These are phyloP conservation scores for Microctonus brassicae DNA, from an alignment of 2,888 invertebrate species.

Conservation along the genomic window DNA sequence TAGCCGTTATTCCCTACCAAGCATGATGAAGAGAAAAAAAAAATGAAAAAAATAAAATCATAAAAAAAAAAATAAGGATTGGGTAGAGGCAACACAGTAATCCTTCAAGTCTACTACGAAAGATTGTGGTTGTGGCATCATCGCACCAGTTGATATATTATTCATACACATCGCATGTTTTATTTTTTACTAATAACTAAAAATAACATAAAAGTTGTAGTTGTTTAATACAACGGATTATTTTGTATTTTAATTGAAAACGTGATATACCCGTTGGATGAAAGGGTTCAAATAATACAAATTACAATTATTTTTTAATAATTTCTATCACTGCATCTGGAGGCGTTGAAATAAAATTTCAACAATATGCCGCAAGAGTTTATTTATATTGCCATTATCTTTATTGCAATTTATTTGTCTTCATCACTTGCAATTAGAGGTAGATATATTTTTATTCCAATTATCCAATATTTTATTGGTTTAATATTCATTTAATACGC, in stretches of 20 bases:
- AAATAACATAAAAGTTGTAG: neutral
- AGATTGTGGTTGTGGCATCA: neutral
- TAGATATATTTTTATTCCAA: neutral
- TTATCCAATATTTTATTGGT: neutral
- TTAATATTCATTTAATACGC: neutral
- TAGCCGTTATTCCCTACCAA: neutral
- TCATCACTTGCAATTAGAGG: neutral
- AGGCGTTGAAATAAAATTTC: neutral
- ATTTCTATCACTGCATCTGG: neutral
- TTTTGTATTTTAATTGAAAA: neutral
- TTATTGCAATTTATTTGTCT: neutral
- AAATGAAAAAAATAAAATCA: neutral
- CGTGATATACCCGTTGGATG: neutral
- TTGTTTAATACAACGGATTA: neutral
- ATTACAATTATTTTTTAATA: neutral
- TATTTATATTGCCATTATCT: neutral
- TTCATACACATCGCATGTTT: too few species aligned
- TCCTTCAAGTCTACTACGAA: neutral
- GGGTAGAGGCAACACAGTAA: neutral
- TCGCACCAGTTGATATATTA: neutral
- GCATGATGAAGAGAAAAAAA: neutral
- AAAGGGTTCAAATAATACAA: neutral
- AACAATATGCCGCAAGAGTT: neutral
- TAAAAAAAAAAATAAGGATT: neutral
- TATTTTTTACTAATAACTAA: too few species aligned